Conservation (phyloP, 2,888 invertebrate species). For the Epinotia brunnichana region DNA sequence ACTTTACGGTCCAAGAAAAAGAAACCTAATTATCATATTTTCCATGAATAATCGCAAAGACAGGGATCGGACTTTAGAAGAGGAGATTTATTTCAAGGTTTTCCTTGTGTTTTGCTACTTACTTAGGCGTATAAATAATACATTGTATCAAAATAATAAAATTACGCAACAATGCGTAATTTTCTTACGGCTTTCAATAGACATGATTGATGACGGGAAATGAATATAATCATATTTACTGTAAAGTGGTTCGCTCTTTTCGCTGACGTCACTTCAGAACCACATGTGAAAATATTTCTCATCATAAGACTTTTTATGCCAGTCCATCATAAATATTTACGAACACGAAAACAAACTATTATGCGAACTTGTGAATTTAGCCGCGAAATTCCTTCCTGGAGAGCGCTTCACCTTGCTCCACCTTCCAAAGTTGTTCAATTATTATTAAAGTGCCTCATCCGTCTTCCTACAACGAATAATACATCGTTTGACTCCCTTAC, state of each 20-base stretch:
- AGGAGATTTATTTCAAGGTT: not conserved
- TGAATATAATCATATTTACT: not conserved
- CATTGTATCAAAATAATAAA: not conserved
- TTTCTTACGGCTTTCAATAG: not conserved
- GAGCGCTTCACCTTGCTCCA: conserved; percentile 7
- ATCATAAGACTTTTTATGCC: not conserved
- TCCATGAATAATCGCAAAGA: conserved; percentile 30
- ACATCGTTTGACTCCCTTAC: conserved; percentile 32
- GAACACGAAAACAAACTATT: conserved; percentile 37
- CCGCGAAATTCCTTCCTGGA: conserved; percentile 8
- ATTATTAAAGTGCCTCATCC: conserved; percentile 46
- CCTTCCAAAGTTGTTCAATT: conserved; percentile 37
- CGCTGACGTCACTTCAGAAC: conserved; percentile 1
- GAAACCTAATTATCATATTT: conserved; percentile 32
- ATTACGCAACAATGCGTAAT: not conserved
- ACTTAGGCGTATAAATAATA: not conserved
- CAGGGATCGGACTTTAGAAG: not conserved
- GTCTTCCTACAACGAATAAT: conserved; percentile 45
- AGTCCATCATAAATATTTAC: conserved; percentile 22
- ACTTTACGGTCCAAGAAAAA: conserved; percentile 6
- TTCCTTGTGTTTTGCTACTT: not conserved
- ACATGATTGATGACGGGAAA: not conserved
- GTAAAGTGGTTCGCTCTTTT: not conserved
- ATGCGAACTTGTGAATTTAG: conserved; percentile 48
- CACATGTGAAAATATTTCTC: not conserved